Percentiles rank a stretch among this genome's conserved stretches.
phyloP scores from a whole-genome alignment of 2,888 invertebrate species.

The Drosophila emarginata region DNA sequence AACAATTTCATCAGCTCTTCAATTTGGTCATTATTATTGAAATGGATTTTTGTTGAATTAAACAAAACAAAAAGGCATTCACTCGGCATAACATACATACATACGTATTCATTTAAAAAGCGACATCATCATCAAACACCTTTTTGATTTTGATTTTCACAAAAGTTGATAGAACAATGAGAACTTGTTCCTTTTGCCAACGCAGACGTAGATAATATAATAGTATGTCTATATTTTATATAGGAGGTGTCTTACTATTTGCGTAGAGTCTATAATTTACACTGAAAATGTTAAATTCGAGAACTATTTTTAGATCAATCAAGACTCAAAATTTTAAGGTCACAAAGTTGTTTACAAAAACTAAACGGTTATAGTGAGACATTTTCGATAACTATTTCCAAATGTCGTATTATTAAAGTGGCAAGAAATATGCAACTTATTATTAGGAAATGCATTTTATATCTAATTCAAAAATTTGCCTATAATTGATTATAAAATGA shows the following conservation, averaged over 20 bases:
- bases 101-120: constrained; percentile 28
- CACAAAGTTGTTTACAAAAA: too few relatives aligned
- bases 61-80: constrained; percentile 14
- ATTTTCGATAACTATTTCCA: too few relatives aligned
- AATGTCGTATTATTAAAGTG: too few relatives aligned
- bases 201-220: not conserved
- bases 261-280: not conserved
- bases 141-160: constrained; percentile 25
- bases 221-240: not conserved
- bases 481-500: too few relatives aligned
- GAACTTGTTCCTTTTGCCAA: constrained; percentile 59
- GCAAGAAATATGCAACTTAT: too few relatives aligned
- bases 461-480: too few relatives aligned
- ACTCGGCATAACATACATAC: constrained; percentile 37
- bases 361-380: too few relatives aligned
- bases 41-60: constrained; percentile 17
- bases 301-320: not conserved
- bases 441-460: too few relatives aligned
- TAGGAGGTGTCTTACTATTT: constrained; percentile 1
- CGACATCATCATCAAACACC: constrained; percentile 15
- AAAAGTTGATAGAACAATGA: constrained; percentile 55
- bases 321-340: too few relatives aligned
- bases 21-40: constrained; percentile 17
- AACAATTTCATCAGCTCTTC: constrained; percentile 1
- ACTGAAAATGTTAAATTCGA: not conserved